Evolutionary conservation across 2,797 vertebrate genomes (phyloP), one percentile per base, ranked within the genome.

Genomic region (Xenopus petersii): DNA sequence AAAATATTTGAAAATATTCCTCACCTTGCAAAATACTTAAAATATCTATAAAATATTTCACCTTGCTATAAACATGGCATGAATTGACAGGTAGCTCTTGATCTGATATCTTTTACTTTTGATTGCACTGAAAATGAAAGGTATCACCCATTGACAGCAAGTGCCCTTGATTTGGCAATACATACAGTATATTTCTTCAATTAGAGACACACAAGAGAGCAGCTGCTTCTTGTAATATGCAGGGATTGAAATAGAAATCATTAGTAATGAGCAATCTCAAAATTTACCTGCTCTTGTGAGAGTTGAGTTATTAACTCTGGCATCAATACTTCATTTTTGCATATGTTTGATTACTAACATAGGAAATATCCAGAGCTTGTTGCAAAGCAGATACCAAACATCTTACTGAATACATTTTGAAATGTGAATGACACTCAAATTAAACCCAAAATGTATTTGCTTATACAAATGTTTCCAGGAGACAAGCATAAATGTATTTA

Each of bases 221-320:
- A 85, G 63, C 69, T 82, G 48, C 12, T 82, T 66, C 56, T 16
- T 75, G 74, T 33, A 74, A 79, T 79, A 74, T 63, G 24, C 81
- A 84, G 72, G 76, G 80, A 2, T 64, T 73, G 16, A 80, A 81
- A 71, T 71, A 82, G 36, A 84, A 84, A 81, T 81, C 54, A 46
- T 65, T 76, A 80, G 13, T 12, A 83, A 75, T 56, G 75, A 72
- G 12, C 11, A 76, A 67, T 17, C 58, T 67, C 74, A 79, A 82
- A 84, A 79, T 4, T 67, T 24, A 58, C 16, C 64, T 74, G 67
- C 72, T 82, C 62, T 51, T 73, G 15, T 69, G 64, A 82, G 80
- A 71, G 51, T 67, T 73, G 61, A 77, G 62, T 82, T 82, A 79
- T 73, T 79, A 82, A 73, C 47, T 15, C 11, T 74, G 76, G 60